Evolutionary conservation across 2,888 invertebrate species (phyloP).

Genomic region (Saturnia pavonia): DNA sequence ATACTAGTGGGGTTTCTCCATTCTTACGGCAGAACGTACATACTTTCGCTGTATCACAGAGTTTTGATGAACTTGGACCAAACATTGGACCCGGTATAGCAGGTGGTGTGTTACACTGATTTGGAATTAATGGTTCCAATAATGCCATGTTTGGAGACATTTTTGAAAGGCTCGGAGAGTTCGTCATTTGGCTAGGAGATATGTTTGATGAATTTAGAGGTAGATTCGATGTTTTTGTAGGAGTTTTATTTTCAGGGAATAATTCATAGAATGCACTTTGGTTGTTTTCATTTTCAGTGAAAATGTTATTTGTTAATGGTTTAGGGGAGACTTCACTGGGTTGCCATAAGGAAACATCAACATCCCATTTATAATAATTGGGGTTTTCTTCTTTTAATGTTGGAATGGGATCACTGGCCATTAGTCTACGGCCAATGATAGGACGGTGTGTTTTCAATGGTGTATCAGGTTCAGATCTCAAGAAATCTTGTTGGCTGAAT

Average conservation of each 20-base stretch:
- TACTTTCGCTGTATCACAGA: slow-evolving; percentile 40
- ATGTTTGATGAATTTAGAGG: background rate
- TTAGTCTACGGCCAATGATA: slow-evolving; percentile 61
- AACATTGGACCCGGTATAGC: slow-evolving; percentile 21
- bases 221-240: background rate
- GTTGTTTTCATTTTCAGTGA: background rate
- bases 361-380: slow-evolving; percentile 23
- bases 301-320: background rate
- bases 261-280: slow-evolving; percentile 13
- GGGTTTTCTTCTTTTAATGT: slow-evolving; percentile 29
- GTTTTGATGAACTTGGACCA: slow-evolving; percentile 28
- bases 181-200: slow-evolving; percentile 12
- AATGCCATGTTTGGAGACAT: slow-evolving; percentile 26
- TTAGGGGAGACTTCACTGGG: background rate
- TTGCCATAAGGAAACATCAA: slow-evolving; percentile 1
- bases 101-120: background rate
- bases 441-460: slow-evolving; percentile 47
- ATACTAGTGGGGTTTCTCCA: slow-evolving; percentile 67
- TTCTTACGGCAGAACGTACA: slow-evolving; percentile 74
- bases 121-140: slow-evolving; percentile 25
- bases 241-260: slow-evolving; percentile 17
- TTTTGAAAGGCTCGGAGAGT: slow-evolving; percentile 22
- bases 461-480: slow-evolving; percentile 27
- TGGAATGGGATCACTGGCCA: slow-evolving; percentile 36
- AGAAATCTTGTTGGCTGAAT: slow-evolving; percentile 3